A percentile compares a stretch with the other conserved stretches of the same genome.
These are phyloP conservation scores for Platysteira castanea DNA, from an alignment of 2,113 vertebrate species.

Conservation along the genomic window DNA sequence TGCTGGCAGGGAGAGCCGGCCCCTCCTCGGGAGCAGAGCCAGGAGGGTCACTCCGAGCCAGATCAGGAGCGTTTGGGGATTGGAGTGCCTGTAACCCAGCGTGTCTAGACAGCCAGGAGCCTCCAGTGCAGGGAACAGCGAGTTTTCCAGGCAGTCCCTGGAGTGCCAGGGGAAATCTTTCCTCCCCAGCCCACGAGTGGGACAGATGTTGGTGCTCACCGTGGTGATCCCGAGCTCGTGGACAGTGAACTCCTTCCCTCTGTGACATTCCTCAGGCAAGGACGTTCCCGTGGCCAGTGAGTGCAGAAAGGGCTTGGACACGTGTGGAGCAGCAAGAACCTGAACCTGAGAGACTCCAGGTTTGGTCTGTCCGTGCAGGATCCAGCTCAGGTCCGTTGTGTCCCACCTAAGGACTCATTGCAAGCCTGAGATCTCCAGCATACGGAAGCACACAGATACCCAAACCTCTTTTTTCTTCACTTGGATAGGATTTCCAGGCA, in stretches of 20 bases:
- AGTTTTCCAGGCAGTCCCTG: background rate
- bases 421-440: background rate
- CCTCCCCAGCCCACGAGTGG: background rate
- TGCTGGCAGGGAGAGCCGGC: background rate
- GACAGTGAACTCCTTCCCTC: background rate
- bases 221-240: too few relatives aligned
- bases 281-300: rapidly evolving
- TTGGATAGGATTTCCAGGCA: background rate
- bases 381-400: background rate
- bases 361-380: rapidly evolving
- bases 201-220: background rate
- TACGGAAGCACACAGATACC: background rate
- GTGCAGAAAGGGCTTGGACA: background rate
- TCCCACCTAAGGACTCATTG: background rate
- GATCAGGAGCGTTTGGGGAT: background rate
- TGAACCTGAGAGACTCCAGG: background rate
- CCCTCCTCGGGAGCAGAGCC: background rate
- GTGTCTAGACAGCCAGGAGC: background rate
- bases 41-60: background rate
- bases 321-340: background rate
- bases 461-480: background rate
- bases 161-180: background rate
- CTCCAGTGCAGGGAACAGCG: background rate
- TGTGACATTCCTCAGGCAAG: background rate
- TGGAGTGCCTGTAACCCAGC: background rate